Evolutionary conservation across 2,888 invertebrate species (phyloP), one percentile per base, ranked within the genome.

Genomic region (Chrysodeixis includens): DNA sequence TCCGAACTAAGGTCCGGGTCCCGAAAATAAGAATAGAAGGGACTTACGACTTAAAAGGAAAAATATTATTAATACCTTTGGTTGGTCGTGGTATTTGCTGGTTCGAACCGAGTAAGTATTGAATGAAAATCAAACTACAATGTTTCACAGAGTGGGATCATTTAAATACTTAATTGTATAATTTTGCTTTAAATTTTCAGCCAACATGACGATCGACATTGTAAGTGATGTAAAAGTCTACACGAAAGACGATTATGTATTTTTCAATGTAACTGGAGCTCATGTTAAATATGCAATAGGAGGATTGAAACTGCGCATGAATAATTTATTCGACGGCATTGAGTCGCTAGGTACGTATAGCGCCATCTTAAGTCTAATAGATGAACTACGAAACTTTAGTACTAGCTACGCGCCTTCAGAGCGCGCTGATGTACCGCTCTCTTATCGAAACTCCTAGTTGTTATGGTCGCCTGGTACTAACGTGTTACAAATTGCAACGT

Each of bases 321-420:
- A 96, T 55, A 97, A 97, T 89, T 89, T 97, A 30, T 97, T 97
- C 82, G 97, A 97, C 84, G 97, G 97, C 60, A 96, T 96, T 66
- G 96, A 96, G 87, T 96, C 96, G 51, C 90, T 97, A 65, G 97
- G 97, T 96, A 91, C 91, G 94, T 83, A 58, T 65, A 67, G 56
- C 81, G 86, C 70, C 85, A 85, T 81, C 88, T 88, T 56, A 60
- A 62, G 75, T 62, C 10, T 61, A 87, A 74, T 86, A 86, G 88
- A 35, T 10, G 5, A 14, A 65, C 46, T n/a, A 40, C 53, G 52
- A 61, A 30, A 12, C 22, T 10, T 12, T 18, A 22, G 26, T 5
- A 56, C 30, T 22, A 46, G 20, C 22, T 61, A 62, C 8, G 51
- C 8, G n/a, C 58, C 10, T 14, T 32, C 52, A 90, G 92, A 79